phyloP scores from a whole-genome alignment of 1,140 invertebrate genomes.

The Drosophila serrata region DNA sequence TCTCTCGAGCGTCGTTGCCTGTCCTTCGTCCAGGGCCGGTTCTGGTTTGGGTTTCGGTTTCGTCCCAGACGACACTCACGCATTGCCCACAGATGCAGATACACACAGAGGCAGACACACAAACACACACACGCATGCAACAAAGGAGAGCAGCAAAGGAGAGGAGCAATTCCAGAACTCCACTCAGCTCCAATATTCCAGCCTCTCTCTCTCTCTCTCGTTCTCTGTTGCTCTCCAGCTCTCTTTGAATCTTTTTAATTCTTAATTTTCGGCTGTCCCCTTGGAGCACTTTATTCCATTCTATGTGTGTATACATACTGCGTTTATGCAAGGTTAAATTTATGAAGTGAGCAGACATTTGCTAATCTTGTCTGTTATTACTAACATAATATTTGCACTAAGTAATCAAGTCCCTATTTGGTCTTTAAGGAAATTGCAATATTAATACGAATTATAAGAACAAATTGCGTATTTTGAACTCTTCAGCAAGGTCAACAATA shows the following conservation, averaged over 20 bases:
- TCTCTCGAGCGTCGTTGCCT: slow-evolving; percentile 6
- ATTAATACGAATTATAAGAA: neutral
- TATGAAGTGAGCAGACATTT: neutral
- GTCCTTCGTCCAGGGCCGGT: slow-evolving; percentile 67
- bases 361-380: neutral
- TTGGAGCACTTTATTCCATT: slow-evolving; percentile 54
- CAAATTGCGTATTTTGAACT: neutral
- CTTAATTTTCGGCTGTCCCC: slow-evolving; percentile 66
- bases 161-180: slow-evolving; percentile 22
- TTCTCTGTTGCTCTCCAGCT: slow-evolving; percentile 8
- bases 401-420: neutral
- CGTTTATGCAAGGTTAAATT: neutral
- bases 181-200: slow-evolving; percentile 54
- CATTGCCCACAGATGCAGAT: slow-evolving; percentile 10
- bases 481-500: too few species aligned
- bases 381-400: neutral
- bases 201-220: slow-evolving; percentile 15
- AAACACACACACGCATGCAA: slow-evolving; percentile 3
- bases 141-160: slow-evolving; percentile 16
- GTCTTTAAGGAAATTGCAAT: neutral
- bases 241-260: slow-evolving; percentile 53
- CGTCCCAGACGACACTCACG: slow-evolving; percentile 37
- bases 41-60: slow-evolving; percentile 55
- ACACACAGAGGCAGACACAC: slow-evolving; percentile 21
- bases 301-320: slow-evolving; percentile 29